Percentiles rank a stretch among this genome's conserved stretches.
phyloP scores from a whole-genome alignment of 1,140 invertebrate species.

The Scylla paramamosain region DNA sequence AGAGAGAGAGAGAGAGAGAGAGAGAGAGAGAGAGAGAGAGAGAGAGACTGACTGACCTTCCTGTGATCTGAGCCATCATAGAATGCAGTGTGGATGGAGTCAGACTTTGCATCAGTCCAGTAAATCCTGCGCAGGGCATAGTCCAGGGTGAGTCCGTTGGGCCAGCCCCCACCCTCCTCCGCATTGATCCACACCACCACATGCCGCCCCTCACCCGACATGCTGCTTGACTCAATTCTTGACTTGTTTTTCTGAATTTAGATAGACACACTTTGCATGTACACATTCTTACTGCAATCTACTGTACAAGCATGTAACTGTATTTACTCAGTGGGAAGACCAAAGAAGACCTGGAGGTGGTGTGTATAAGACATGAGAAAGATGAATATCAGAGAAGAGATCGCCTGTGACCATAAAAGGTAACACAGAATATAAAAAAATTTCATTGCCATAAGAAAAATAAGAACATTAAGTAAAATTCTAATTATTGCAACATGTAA shows the following conservation, averaged over 20 bases:
- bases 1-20: no score
- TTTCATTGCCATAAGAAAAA: no score
- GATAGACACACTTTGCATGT: neutral
- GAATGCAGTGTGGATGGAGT: slow-evolving; percentile 88
- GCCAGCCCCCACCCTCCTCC: slow-evolving; percentile 84
- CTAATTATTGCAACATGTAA: no score
- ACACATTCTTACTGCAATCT: neutral
- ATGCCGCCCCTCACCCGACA: slow-evolving; percentile 82
- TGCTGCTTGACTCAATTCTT: slow-evolving; percentile 81
- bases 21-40: no score
- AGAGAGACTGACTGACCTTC: slow-evolving; percentile 60
- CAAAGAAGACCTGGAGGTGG: no score
- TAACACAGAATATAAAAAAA: no score
- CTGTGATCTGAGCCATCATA: slow-evolving; percentile 84
- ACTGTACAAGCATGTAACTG: neutral
- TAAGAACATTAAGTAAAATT: no score
- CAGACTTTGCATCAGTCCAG: slow-evolving; percentile 86
- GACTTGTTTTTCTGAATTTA: slow-evolving; percentile 70
- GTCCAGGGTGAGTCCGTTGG: slow-evolving; percentile 86
- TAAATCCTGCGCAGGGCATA: slow-evolving; percentile 84
- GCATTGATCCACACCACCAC: slow-evolving; percentile 80
- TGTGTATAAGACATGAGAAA: no score
- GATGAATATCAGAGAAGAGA: no score
- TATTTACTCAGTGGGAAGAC: no score
- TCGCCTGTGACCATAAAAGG: no score